phyloP scores from a whole-genome alignment of 2,888 invertebrate genomes.

The Drymonia ruficornis region DNA sequence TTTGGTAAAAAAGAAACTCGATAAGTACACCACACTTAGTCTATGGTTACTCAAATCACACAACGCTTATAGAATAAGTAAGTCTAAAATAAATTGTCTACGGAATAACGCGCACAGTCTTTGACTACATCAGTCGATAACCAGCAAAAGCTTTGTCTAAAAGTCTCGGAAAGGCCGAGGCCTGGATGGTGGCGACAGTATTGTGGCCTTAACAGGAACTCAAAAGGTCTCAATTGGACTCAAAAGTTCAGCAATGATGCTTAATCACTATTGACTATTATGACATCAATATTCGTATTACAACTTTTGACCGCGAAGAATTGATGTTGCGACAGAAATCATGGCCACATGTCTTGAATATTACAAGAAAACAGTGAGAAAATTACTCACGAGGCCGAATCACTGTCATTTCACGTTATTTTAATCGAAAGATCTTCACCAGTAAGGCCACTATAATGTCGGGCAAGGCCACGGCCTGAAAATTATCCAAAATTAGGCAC shows the following conservation, averaged over 20 bases:
- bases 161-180: constrained; percentile 25
- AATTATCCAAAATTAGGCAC: constrained; percentile 61
- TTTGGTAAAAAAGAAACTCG: constrained; percentile 33
- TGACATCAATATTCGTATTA: not conserved
- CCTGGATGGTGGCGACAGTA: constrained; percentile 9
- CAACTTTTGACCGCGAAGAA: not conserved
- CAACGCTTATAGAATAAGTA: constrained; percentile 55
- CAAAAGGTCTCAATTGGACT: no score
- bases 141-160: constrained; percentile 42
- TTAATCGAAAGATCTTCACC: not conserved
- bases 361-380: not conserved
- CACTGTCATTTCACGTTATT: not conserved
- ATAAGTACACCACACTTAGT: constrained; percentile 33
- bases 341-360: not conserved
- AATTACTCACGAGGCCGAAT: not conserved
- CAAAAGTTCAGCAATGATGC: not conserved
- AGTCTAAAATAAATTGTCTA: constrained; percentile 51
- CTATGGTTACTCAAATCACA: constrained; percentile 67
- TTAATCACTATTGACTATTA: not conserved
- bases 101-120: constrained; percentile 63
- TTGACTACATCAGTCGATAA: constrained; percentile 55
- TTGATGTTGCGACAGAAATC: not conserved
- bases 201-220: not conserved
- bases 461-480: constrained; percentile 23
- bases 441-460: constrained; percentile 6